Evolutionary conservation across 2,797 vertebrate genomes (phyloP).

Genomic region (Thaleichthys pacificus): DNA sequence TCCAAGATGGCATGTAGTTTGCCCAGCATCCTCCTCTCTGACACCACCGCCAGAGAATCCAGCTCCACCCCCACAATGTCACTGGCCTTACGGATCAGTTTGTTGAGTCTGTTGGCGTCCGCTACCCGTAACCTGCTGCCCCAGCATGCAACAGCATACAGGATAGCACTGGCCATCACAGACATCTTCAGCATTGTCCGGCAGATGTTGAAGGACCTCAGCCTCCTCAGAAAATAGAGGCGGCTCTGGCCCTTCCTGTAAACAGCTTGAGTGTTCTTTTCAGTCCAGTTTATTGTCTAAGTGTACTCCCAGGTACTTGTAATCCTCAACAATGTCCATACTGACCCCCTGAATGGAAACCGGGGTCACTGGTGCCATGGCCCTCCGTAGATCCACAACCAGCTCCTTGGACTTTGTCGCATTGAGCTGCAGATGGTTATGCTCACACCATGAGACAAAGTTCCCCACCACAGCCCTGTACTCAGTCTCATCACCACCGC

Average conservation of each 20-base stretch:
- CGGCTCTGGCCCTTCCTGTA: constrained; percentile 19
- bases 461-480: not conserved
- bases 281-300: not conserved
- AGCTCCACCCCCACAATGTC: too few species aligned
- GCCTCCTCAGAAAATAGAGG: not conserved
- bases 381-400: not conserved
- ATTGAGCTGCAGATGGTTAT: constrained; percentile 1
- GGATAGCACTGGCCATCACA: not conserved
- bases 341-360: too few species aligned
- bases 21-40: too few species aligned
- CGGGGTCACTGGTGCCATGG: not conserved
- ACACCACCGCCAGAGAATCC: too few species aligned
- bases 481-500: not conserved
- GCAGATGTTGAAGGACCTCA: too few species aligned
- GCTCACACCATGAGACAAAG: not conserved
- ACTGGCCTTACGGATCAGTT: too few species aligned
- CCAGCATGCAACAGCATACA: not conserved
- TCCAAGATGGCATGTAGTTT: too few species aligned
- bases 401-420: not conserved
- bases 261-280: not conserved
- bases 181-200: not conserved
- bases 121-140: too few species aligned
- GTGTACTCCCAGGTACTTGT: not conserved
- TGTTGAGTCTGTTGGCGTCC: too few species aligned
- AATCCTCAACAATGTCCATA: not conserved